Base-by-base conservation (phyloP, 2,888 invertebrate species). In the Drosophila kanekoi region DNA sequence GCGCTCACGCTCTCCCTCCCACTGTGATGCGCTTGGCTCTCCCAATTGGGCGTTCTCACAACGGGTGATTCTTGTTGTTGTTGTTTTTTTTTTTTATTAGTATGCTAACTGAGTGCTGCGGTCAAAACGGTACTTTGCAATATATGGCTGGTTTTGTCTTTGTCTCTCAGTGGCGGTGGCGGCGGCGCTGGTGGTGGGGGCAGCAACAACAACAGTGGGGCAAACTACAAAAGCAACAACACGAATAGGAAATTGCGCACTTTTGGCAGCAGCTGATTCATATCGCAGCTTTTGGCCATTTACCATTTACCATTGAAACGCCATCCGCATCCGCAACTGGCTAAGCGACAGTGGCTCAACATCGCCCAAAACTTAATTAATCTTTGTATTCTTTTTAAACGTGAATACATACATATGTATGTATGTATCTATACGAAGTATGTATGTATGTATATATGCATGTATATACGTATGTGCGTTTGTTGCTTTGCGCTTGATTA, bases 81-180 rank as follows among this genome's bases (percentile, higher is more conserved):
- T 66, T 62, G 40, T 47, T 60, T 9, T 61, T 23, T 48, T 49
- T 33, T 47, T 56, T n/a, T 23, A 51, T 67, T 79, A 51, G 69
- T 88, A 88, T 88, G 72, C 82, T 48, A 69, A 64, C 53, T n/a
- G 85, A 63, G 82, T 83, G 66, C 71, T 87, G 66, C 69, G 64
- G 72, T 72, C 65, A 70, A 71, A 82, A 88, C 83, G 83, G 83
- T 88, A 88, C 80, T 88, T 83, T 82, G 77, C 89, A 86, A 88
- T 82, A 82, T 83, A 88, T 83, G 80, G 80, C 70, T 67, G 52
- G 51, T 70, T 62, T 73, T 67, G 71, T 69, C 48, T 64, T 61
- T 68, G 56, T 66, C 71, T 53, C 63, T 52, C 72, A n/a, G 18
- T 37, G 38, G 38, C 44, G 60, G 23, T 41, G 51, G 23, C 45